A percentile compares a stretch with the other conserved stretches of the same genome.
phyloP scores from a whole-genome alignment of 1,140 invertebrate genomes.

The Ceratina calcarata region DNA sequence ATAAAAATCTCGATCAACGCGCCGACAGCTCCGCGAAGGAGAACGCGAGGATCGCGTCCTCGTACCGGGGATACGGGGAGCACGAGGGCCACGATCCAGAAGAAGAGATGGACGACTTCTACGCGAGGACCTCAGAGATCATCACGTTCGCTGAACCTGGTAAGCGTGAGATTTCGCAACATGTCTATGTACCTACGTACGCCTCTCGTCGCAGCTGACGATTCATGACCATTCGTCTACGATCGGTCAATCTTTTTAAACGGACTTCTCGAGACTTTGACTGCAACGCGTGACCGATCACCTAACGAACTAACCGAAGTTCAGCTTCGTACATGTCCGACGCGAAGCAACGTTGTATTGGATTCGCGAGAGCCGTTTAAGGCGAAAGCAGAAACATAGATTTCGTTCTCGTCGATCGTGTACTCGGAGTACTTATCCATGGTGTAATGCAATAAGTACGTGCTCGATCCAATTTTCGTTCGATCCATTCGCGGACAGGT shows the following conservation, averaged over 20 bases:
- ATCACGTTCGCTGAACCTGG: conserved; percentile 91
- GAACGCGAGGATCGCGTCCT: conserved; percentile 60
- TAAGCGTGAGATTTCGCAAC: conserved; percentile 81
- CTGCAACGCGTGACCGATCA: too few relatives aligned
- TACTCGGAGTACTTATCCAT: not conserved
- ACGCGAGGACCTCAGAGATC: conserved; percentile 89
- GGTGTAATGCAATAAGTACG: conserved; percentile 2
- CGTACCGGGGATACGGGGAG: conserved; percentile 69
- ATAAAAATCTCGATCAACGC: conserved; percentile 71
- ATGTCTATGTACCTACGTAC: too few relatives aligned
- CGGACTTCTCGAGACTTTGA: too few relatives aligned
- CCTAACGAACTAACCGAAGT: too few relatives aligned
- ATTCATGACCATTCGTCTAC: not conserved
- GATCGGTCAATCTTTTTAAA: too few relatives aligned
- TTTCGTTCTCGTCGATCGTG: not conserved
- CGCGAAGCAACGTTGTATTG: too few relatives aligned
- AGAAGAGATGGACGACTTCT: conserved; percentile 85
- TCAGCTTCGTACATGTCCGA: too few relatives aligned
- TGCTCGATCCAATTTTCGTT: not conserved
- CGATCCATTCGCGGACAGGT: not conserved
- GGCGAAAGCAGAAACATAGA: too few relatives aligned
- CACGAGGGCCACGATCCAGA: conserved; percentile 66
- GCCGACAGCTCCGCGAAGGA: conserved; percentile 57
- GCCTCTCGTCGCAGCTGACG: too few relatives aligned
- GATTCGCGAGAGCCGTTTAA: too few relatives aligned